phyloP scores from a whole-genome alignment of 2,888 invertebrate species.

The Stenchaetothrips biformis region DNA sequence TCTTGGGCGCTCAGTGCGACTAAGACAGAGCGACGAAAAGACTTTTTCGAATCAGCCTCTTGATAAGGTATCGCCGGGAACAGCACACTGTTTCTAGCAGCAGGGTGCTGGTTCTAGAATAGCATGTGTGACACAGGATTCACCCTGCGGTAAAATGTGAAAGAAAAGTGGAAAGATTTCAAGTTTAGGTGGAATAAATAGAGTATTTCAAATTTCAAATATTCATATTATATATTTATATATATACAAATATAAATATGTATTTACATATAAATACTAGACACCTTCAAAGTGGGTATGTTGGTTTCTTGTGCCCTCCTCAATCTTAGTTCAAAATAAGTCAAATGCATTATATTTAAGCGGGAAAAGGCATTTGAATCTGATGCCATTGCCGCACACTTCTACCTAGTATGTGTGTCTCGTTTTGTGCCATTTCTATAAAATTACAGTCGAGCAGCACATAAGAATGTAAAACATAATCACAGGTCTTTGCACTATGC shows the following conservation, averaged over 20 bases:
- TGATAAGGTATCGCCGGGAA: too few relatives aligned
- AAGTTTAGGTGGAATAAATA: not conserved
- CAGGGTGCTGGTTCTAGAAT: too few relatives aligned
- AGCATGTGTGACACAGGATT: too few relatives aligned
- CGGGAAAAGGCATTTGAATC: not conserved
- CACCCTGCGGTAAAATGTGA: not conserved
- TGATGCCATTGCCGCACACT: not conserved
- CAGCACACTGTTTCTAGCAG: too few relatives aligned
- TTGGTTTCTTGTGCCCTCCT: not conserved
- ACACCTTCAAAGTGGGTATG: not conserved
- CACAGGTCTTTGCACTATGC: not conserved
- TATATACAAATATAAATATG: conserved; percentile 24
- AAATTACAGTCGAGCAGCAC: not conserved
- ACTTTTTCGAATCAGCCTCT: too few relatives aligned
- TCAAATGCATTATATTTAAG: conserved; percentile 7
- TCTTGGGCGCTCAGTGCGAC: too few relatives aligned
- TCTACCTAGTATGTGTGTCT: not conserved
- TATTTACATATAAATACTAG: conserved; percentile 25
- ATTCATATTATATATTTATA: conserved; percentile 13
- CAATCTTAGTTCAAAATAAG: conserved; percentile 15
- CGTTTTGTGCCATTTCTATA: not conserved
- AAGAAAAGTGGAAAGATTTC: not conserved
- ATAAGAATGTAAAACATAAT: not conserved
- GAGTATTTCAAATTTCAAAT: not conserved
- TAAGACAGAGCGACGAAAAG: too few relatives aligned